Evolutionary conservation across 2,797 vertebrate genomes (phyloP), one percentile per base, ranked within the genome.

Genomic region (Xenopus petersii): DNA sequence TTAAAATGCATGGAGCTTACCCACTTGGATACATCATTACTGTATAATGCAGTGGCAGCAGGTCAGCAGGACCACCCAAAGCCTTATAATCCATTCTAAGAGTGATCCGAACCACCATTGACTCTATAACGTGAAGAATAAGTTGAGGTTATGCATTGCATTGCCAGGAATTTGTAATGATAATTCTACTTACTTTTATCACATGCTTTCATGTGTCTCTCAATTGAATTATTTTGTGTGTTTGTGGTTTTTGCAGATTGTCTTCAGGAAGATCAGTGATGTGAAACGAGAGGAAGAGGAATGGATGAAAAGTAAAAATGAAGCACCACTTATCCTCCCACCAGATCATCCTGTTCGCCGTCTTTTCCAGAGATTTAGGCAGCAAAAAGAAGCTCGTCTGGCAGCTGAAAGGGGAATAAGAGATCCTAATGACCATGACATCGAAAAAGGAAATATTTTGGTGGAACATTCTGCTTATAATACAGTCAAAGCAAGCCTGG

Each of bases 241-340:
- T 55, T 24, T 33, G 26, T 30, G 26, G 26, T 30, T 30, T 36
- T 62, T 60, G 1, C 71, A 98, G 96, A 98, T 98, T 0, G 87
- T 98, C 55, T 98, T 98, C 85, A 90, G 96, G 62, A 98, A 98
- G 85, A 98, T 98, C 87, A 94, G 93, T 0, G 96, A 98, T 0
- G 95, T 98, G 77, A 98, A 96, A 64, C 90, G 92, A 3, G 96
- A 98, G 74, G 96, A 98, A 75, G 96, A 98, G 74, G 96, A 98
- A 82, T 93, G 94, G 82, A 85, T 94, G 89, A 95, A 92, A 81
- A 89, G 94, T 78, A 98, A 95, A 89, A 93, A 98, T 0, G 96
- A 98, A 81, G 95, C 95, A 0, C 95, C 95, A 3, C 88, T 98
- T 61, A 93, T 95, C 83, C 73, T 98, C 15, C 96, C 96, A 0